Percentiles rank a stretch among this genome's conserved stretches.
Conservation (phyloP, 2,888 invertebrate species). For the Ectobius pallidus region DNA sequence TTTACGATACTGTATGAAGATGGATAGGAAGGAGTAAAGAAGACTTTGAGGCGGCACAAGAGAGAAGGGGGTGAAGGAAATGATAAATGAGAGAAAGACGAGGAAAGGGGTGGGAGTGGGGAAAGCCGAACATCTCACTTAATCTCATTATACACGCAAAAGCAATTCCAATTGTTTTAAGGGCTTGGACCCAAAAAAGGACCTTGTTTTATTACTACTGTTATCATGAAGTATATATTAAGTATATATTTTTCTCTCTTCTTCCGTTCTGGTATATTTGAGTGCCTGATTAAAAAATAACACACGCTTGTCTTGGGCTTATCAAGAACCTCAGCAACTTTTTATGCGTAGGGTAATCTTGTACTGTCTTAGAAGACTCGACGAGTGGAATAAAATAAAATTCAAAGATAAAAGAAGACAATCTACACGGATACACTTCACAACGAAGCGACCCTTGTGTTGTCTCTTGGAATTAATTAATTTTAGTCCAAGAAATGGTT, state of each 20-base stretch:
- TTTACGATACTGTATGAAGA: not conserved
- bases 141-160: conserved; percentile 8
- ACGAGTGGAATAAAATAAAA: not conserved
- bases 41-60: not conserved
- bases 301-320: not conserved
- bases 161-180: not conserved
- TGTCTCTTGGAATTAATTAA: not conserved
- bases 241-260: no score
- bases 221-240: no score
- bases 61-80: not conserved
- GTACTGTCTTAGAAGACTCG: not conserved
- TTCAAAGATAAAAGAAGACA: not conserved
- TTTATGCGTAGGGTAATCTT: not conserved
- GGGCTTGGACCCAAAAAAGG: not conserved
- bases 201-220: not conserved
- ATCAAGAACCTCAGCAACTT: not conserved
- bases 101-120: not conserved
- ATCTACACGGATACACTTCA: no score
- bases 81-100: not conserved
- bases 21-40: not conserved
- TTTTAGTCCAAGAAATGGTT: not conserved
- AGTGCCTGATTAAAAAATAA: conserved; percentile 16
- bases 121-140: not conserved
- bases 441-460: not conserved
- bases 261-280: not conserved